A percentile compares a stretch with the other conserved stretches of the same genome.
Evolutionary conservation across 2,113 vertebrate genomes (phyloP).

Genomic region (Tragelaphus strepsiceros): DNA sequence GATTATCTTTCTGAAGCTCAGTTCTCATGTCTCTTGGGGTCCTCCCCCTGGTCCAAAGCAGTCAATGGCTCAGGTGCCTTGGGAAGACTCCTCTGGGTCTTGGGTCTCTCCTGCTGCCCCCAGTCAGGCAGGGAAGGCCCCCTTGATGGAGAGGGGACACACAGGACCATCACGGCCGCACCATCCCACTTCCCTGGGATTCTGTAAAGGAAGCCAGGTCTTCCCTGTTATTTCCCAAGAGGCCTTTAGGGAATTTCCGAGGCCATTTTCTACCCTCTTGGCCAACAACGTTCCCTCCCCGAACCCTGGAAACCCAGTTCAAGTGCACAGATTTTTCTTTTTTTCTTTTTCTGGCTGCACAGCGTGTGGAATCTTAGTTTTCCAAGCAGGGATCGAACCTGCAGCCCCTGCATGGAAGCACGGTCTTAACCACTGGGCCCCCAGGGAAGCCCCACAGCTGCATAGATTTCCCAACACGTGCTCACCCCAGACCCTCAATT

Average conservation of each 20-base stretch:
- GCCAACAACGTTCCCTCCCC: accelerated
- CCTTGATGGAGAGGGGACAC: not conserved
- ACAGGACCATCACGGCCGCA: accelerated
- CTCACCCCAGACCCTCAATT: not conserved
- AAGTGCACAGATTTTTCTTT: accelerated
- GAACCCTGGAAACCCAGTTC: not conserved
- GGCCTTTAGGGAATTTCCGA: accelerated
- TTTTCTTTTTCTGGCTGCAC: not conserved
- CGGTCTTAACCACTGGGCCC: not conserved
- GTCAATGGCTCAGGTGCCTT: not conserved
- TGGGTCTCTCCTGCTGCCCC: not conserved
- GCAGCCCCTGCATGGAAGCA: not conserved
- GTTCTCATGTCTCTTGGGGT: not conserved
- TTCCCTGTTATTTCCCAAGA: not conserved
- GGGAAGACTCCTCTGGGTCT: not conserved
- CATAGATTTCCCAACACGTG: not conserved
- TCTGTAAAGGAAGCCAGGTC: not conserved
- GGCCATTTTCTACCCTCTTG: not conserved
- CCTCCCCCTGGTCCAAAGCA: not conserved
- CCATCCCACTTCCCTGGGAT: not conserved
- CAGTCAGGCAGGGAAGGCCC: not conserved
- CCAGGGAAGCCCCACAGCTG: not conserved
- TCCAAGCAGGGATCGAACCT: not conserved
- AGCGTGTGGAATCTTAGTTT: not conserved
- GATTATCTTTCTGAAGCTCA: not conserved